phyloP scores from a whole-genome alignment of 2,113 vertebrate genomes.

The Bubo bubo region DNA sequence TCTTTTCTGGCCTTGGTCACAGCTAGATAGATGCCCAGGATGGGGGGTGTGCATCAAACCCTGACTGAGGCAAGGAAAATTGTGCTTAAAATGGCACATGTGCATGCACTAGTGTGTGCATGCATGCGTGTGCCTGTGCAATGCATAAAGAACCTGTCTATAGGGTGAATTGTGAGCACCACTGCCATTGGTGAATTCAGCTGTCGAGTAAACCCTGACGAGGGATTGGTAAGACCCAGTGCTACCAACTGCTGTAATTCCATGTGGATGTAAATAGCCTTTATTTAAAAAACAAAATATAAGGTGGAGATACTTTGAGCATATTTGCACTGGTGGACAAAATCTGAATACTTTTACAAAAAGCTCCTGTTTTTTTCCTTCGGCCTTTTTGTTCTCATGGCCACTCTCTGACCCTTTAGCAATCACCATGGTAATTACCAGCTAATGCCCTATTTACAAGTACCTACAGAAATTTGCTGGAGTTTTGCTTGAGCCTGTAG shows the following conservation, averaged over 20 bases:
- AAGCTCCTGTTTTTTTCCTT: background rate
- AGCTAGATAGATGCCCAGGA: background rate
- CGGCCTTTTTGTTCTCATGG: background rate
- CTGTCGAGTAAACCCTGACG: background rate
- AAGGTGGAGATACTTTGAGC: background rate
- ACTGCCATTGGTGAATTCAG: background rate
- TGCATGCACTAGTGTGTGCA: accelerated
- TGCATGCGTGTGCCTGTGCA: background rate
- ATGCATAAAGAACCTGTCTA: background rate
- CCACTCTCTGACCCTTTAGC: background rate
- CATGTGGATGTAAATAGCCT: background rate
- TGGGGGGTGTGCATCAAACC: accelerated
- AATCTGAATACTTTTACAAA: conserved; percentile 33
- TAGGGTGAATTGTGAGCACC: background rate
- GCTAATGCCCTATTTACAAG: conserved; percentile 20
- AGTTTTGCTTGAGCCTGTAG: background rate
- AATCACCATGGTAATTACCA: conserved; percentile 31
- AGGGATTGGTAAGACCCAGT: background rate
- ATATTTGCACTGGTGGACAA: background rate
- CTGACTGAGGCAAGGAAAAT: background rate
- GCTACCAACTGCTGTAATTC: background rate
- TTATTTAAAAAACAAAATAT: background rate
- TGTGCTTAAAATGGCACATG: background rate
- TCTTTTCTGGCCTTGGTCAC: background rate
- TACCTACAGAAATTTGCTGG: background rate